A percentile compares a stretch with the other conserved stretches of the same genome.
Conservation (phyloP, 2,113 vertebrate genomes). For the Oxyura jamaicensis region DNA sequence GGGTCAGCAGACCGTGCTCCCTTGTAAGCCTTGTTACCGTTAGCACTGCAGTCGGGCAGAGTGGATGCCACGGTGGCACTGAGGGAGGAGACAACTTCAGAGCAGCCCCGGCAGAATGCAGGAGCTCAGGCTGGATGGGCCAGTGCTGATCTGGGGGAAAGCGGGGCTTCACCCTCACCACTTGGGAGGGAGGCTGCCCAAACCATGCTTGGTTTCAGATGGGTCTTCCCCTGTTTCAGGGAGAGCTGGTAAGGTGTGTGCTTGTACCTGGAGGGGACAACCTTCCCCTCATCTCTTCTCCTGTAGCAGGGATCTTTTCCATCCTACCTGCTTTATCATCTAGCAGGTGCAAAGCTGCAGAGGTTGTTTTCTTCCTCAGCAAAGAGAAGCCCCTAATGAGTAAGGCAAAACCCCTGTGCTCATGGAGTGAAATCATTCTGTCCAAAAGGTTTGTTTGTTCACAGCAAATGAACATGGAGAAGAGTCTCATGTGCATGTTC, state of each 20-base stretch:
- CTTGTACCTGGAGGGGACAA: background rate
- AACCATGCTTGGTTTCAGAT: too few relatives aligned
- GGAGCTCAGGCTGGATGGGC: background rate
- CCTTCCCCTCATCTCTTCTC: background rate
- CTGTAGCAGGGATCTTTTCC: background rate
- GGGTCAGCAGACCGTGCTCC: background rate
- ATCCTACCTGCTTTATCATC: background rate
- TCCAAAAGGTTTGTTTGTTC: background rate
- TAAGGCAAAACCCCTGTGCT: background rate
- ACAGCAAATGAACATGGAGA: background rate
- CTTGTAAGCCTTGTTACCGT: background rate
- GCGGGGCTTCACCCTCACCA: background rate
- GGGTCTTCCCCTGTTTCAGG: background rate
- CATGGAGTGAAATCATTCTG: background rate
- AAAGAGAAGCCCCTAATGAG: background rate
- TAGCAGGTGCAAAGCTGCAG: background rate
- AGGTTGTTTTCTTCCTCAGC: background rate
- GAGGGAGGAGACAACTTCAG: background rate
- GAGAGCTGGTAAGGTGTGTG: background rate
- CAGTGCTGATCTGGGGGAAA: background rate
- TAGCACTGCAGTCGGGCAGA: background rate
- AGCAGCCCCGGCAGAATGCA: background rate
- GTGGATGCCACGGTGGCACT: rapidly evolving
- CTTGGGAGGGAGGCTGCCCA: too few relatives aligned
- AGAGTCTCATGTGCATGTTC: background rate